These are phyloP conservation scores for Pseudorhiza aurosa DNA, from an alignment of 30 jellyfish, hydroid and myxozoan species.

Conservation along the genomic window DNA sequence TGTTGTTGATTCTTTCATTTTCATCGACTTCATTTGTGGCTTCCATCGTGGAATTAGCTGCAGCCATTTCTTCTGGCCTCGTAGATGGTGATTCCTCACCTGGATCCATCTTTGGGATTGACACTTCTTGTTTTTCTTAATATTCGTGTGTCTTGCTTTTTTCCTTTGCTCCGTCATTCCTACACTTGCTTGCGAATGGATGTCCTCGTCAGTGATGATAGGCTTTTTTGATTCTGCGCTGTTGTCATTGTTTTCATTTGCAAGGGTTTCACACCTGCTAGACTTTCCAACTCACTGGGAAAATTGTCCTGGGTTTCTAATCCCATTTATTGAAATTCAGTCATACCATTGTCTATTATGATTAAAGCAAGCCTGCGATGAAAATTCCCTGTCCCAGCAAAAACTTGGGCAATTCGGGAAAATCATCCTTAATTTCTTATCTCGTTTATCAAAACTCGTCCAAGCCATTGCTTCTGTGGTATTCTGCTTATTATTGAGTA, in stretches of 20 bases:
- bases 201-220: not conserved
- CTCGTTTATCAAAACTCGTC: too few species aligned
- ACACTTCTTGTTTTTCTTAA: not conserved
- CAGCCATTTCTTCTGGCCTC: not conserved
- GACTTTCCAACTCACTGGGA: too few species aligned
- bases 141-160: slow-evolving; percentile 4
- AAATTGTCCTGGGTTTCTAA: too few species aligned
- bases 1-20: not conserved
- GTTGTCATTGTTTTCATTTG: not conserved
- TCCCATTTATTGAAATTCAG: too few species aligned
- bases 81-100: slow-evolving; percentile 5
- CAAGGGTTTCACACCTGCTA: slow-evolving; percentile 2
- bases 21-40: not conserved
- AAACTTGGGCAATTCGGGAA: too few species aligned
- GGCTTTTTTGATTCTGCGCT: not conserved
- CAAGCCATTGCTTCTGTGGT: too few species aligned
- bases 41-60: slow-evolving; percentile 1
- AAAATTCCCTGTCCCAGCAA: too few species aligned
- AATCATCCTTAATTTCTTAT: too few species aligned
- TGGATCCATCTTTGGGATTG: not conserved
- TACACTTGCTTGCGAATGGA: slow-evolving; percentile 22
- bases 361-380: too few species aligned
- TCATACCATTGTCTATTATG: too few species aligned
- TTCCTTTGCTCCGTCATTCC: slow-evolving; percentile 17
- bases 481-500: too few species aligned